These are phyloP conservation scores for Ceratitis capitata DNA, from an alignment of 1,140 invertebrate genomes.

Conservation along the genomic window DNA sequence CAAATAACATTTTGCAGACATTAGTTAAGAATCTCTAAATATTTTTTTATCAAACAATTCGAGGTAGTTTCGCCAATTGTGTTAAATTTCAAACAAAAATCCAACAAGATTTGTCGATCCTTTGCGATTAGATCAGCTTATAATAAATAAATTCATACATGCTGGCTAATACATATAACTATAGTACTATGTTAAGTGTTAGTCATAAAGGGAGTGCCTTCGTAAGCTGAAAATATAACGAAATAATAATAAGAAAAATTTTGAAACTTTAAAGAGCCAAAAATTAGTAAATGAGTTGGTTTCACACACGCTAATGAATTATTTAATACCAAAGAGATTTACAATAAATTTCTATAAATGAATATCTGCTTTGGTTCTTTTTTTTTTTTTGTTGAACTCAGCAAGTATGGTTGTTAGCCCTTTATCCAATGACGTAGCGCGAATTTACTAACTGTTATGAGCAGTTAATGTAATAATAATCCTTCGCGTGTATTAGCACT, in stretches of 20 bases:
- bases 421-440: neutral
- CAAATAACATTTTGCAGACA: neutral
- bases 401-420: neutral
- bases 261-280: neutral
- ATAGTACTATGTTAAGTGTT: constrained; percentile 7
- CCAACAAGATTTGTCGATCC: neutral
- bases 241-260: constrained; percentile 3
- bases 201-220: constrained; percentile 45
- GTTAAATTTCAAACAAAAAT: neutral
- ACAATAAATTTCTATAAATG: neutral
- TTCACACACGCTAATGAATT: neutral
- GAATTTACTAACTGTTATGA: neutral
- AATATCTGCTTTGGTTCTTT: neutral
- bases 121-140: neutral
- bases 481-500: neutral
- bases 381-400: neutral
- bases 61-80: neutral
- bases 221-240: constrained; percentile 46
- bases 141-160: neutral
- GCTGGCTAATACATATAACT: neutral
- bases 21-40: neutral
- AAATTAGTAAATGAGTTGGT: neutral
- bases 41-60: neutral
- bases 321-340: neutral
- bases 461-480: neutral